Conservation (phyloP, 2,888 invertebrate genomes). For the Coenonympha arcania region DNA sequence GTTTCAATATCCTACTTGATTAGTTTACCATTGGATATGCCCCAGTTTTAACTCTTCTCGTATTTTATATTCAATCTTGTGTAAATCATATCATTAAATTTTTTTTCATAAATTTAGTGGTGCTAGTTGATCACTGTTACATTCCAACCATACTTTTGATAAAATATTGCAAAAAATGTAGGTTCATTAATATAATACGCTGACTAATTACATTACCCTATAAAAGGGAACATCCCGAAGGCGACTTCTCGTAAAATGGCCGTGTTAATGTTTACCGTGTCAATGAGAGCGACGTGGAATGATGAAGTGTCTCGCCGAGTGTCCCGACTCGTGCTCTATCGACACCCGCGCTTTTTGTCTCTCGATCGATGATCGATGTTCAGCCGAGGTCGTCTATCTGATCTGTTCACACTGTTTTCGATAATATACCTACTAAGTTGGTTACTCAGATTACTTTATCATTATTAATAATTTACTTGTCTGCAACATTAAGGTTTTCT, state of each 20-base stretch:
- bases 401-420: slow-evolving; percentile 17
- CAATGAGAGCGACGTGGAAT: slow-evolving; percentile 23
- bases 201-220: neutral
- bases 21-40: neutral
- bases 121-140: neutral
- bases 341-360: slow-evolving; percentile 53
- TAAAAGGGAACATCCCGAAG: neutral
- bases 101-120: too few relatives aligned
- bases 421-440: neutral
- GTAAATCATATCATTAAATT: too few relatives aligned
- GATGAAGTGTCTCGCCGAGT: slow-evolving; percentile 42
- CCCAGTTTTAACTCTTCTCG: neutral
- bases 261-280: slow-evolving; percentile 16
- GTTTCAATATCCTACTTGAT: neutral
- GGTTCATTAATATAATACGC: neutral
- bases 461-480: neutral
- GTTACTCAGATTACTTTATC: neutral
- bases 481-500: too few relatives aligned
- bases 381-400: slow-evolving; percentile 44
- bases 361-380: slow-evolving; percentile 52
- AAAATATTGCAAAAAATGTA: neutral
- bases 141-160: neutral
- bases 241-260: slow-evolving; percentile 3
- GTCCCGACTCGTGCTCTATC: slow-evolving; percentile 51
- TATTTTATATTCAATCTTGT: too few relatives aligned